phyloP scores from a whole-genome alignment of 2,888 invertebrate genomes.

The Noctua janthina region DNA sequence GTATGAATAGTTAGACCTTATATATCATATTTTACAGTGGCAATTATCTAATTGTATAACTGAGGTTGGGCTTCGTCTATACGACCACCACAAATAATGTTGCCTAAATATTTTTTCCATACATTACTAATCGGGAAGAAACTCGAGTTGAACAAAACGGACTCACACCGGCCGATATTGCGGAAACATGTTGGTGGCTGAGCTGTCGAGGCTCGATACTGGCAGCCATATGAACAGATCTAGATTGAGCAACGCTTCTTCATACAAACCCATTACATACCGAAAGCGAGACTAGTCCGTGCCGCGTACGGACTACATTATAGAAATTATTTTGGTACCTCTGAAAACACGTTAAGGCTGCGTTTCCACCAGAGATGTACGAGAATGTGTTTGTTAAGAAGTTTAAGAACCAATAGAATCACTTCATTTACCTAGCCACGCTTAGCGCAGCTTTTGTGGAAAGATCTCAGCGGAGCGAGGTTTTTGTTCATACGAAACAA shows the following conservation, averaged over 20 bases:
- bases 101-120: background rate
- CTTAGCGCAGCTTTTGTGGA: no score
- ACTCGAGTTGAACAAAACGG: background rate
- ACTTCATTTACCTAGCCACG: no score
- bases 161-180: background rate
- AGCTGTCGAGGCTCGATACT: background rate
- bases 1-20: no score
- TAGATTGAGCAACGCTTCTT: background rate
- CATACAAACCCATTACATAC: background rate
- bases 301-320: background rate
- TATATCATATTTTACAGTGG: background rate
- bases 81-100: background rate
- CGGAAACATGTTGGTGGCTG: background rate
- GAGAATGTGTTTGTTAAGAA: background rate
- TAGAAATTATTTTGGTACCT: background rate
- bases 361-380: background rate
- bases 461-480: no score
- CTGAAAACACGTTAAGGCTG: background rate
- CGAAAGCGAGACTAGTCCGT: background rate
- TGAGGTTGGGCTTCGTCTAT: background rate
- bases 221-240: background rate
- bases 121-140: background rate
- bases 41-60: background rate
- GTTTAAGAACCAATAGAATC: no score
- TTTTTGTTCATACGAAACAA: no score